Evolutionary conservation across 2,888 invertebrate genomes (phyloP), one percentile per base, ranked within the genome.

Genomic region (Melitaea athalia): DNA sequence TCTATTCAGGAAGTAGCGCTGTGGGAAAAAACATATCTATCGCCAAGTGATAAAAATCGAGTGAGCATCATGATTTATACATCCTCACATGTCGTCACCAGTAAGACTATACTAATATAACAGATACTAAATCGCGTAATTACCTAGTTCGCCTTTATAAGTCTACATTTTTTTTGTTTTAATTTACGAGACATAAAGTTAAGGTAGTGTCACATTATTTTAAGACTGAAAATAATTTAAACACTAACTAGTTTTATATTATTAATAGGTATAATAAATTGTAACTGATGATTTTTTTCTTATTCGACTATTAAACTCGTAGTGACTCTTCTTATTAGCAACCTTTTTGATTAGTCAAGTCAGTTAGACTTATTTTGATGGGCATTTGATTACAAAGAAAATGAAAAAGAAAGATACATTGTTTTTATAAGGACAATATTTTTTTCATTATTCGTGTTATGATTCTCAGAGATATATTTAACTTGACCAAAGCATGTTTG

Each of bases 11-110:
- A 78, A 76, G 75, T 73, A 50, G 61, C 55, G 71, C 77, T 80
- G 82, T 84, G 83, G 78, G 83, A 84, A 83, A 76, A 76, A 61
- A 71, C 67, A 72, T 67, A 68, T 70, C 69, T 75, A 73, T 71
- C 59, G 73, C 67, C 68, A 68, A 73, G 72, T 75, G 76, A 79
- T 81, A 81, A 80, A 78, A 76, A 76, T 82, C 76, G 74, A 72
- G 67, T 63, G 64, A 71, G 53, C 63, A 71, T 72, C 75, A 74
- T 79, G 76, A 79, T 78, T 76, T 76, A 78, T 75, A 78, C 76
- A 77, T 78, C 71, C 76, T 75, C 69, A 72, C 72, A 71, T 73
- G 63, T 65, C 68, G 73, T 74, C 74, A 69, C 67, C 63, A 47
- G 65, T 52, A 50, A 63, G 65, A 63, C 73, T 71, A 74, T 2